Evolutionary conservation across 2,797 vertebrate genomes (phyloP), one percentile per base, ranked within the genome.

Genomic region (Semaprochilodus insignis): DNA sequence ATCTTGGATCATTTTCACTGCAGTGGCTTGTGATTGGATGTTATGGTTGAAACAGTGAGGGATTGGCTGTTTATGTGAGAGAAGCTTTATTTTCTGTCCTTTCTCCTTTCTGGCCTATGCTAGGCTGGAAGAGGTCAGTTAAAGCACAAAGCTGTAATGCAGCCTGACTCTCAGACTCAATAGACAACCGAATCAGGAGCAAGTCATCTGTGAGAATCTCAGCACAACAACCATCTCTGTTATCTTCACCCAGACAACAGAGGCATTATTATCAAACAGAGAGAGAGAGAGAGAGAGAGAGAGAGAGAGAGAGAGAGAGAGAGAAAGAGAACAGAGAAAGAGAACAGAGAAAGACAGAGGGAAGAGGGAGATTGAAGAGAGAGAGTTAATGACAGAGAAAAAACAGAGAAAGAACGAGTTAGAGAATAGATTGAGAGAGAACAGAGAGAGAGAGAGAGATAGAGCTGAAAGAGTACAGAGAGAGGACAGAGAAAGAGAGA

Each of bases 201-300:
- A 10, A 73, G 66, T 25, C 31, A 51, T n/a, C 19, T 73, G 60
- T 34, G 25, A 74, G n/a, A 13, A 52, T 69, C 52, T 54, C 6
- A 11, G 67, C 40, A 51, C 55, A 81, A 66, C 34, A 55, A 31
- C 66, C 16, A 60, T 54, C 59, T 65, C 10, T 21, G 48, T 74
- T 66, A 62, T 5, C 16, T 52, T 52, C 25, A 72, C 67, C n/a
- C 40, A 51, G 25, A 70, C 66, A 70, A 14, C 66, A 36, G 17
- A 40, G 55, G 69, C 40, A 59, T 48, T 57, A 48, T 48, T 13
- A 48, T 13, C 44, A 48, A 0, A 48, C 13, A 27, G 27, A 65
- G 62, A 65, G 23, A 14, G 14, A 8, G 25, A 23, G 27, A 27
- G 25, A 44, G 36, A 75, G 36, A 27, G 34, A 34, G n/a, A 59